Conservation (phyloP, 2,113 vertebrate species). For the Hystrix cristata region DNA sequence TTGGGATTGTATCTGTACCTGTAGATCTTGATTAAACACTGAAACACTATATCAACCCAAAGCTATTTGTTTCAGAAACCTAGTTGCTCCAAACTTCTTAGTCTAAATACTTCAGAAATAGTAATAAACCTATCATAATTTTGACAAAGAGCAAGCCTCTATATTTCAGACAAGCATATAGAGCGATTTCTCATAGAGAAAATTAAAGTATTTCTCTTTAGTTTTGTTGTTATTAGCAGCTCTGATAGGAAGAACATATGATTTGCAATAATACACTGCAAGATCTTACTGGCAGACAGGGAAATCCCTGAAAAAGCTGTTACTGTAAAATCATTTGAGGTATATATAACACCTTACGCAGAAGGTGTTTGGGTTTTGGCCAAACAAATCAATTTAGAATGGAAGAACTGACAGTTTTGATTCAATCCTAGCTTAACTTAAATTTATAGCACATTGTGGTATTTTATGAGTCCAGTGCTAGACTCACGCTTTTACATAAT, state of each 20-base stretch:
- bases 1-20: neutral
- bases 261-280: neutral
- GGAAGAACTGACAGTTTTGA: neutral
- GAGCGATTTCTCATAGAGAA: neutral
- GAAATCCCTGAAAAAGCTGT: constrained; percentile 23
- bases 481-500: neutral
- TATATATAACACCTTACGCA: neutral
- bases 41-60: neutral
- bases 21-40: neutral
- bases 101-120: neutral
- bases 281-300: neutral
- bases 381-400: constrained; percentile 39
- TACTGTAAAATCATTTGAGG: neutral
- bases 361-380: neutral
- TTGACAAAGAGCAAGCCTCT: neutral
- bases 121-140: neutral
- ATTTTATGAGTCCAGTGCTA: neutral
- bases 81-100: neutral
- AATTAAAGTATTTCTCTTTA: neutral
- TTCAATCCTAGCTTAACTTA: neutral
- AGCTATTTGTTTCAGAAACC: neutral
- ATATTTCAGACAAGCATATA: neutral
- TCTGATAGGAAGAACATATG: neutral
- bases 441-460: neutral
- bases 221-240: neutral